phyloP scores from a whole-genome alignment of 2,888 invertebrate species.

The Cetonia aurata region DNA sequence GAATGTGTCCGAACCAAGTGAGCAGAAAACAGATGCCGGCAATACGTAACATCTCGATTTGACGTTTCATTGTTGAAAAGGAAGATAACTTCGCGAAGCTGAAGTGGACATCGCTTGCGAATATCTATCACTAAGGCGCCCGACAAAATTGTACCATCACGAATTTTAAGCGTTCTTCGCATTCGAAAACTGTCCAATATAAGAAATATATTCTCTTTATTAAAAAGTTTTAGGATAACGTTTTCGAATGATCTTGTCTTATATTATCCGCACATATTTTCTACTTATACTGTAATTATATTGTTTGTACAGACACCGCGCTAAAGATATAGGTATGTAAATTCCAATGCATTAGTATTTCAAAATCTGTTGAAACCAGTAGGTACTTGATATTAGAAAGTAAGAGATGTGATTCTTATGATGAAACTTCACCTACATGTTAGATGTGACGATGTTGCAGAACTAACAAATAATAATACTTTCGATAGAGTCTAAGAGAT shows the following conservation, averaged over 20 bases:
- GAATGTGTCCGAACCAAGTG: slow-evolving; percentile 34
- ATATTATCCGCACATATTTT: not conserved
- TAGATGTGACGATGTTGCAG: no score
- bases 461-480: no score
- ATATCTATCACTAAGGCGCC: slow-evolving; percentile 28
- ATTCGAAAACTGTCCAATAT: slow-evolving; percentile 19
- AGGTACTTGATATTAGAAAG: no score
- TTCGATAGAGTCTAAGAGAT: no score
- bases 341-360: no score
- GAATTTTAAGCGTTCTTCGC: slow-evolving; percentile 27
- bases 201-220: slow-evolving; percentile 14
- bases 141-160: slow-evolving; percentile 13
- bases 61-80: slow-evolving; percentile 34
- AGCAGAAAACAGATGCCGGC: slow-evolving; percentile 32
- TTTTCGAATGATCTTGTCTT: not conserved
- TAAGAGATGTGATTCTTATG: no score
- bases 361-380: no score
- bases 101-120: slow-evolving; percentile 36
- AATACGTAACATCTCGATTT: slow-evolving; percentile 32
- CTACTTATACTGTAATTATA: no score
- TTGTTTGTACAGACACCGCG: no score
- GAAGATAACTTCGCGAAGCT: slow-evolving; percentile 21
- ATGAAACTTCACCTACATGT: no score
- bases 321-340: no score
- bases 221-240: not conserved